Conservation (phyloP, 1,140 invertebrate species). For the Steinernema feltiae region DNA sequence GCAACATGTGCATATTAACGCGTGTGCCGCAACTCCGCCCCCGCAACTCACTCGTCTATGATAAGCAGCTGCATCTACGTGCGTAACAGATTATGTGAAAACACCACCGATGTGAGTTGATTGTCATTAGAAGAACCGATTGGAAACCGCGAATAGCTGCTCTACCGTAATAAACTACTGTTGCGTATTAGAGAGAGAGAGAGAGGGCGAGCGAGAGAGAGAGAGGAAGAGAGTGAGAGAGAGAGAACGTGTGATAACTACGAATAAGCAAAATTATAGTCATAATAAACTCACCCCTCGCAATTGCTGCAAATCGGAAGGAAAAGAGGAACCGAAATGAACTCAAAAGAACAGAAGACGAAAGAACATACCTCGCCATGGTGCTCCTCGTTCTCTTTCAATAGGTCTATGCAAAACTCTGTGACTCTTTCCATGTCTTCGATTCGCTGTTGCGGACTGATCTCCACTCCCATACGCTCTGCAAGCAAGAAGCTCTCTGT, state of each 20-base stretch:
- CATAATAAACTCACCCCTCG: slow-evolving; percentile 41
- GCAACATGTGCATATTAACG: too few species aligned
- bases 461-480: slow-evolving; percentile 56
- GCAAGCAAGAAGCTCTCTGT: too few species aligned
- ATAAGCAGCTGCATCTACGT: slow-evolving; percentile 5
- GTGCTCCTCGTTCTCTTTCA: slow-evolving; percentile 98
- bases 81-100: slow-evolving; percentile 13
- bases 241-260: slow-evolving; percentile 9
- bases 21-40: neutral
- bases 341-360: slow-evolving; percentile 11
- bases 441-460: slow-evolving; percentile 61
- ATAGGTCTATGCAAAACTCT: slow-evolving; percentile 91
- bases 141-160: too few species aligned
- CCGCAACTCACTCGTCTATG: neutral
- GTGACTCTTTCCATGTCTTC: slow-evolving; percentile 94
- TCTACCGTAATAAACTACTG: too few species aligned
- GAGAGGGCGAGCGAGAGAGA: too few species aligned
- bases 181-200: too few species aligned
- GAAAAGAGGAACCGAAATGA: slow-evolving; percentile 9
- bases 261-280: slow-evolving; percentile 6
- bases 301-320: slow-evolving; percentile 43
- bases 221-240: too few species aligned
- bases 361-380: slow-evolving; percentile 83
- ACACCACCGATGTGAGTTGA: slow-evolving; percentile 21
- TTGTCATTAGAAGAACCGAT: slow-evolving; percentile 15